A percentile compares a stretch with the other conserved stretches of the same genome.
Evolutionary conservation across 2,888 invertebrate genomes (phyloP).

Genomic region (Cancer borealis): DNA sequence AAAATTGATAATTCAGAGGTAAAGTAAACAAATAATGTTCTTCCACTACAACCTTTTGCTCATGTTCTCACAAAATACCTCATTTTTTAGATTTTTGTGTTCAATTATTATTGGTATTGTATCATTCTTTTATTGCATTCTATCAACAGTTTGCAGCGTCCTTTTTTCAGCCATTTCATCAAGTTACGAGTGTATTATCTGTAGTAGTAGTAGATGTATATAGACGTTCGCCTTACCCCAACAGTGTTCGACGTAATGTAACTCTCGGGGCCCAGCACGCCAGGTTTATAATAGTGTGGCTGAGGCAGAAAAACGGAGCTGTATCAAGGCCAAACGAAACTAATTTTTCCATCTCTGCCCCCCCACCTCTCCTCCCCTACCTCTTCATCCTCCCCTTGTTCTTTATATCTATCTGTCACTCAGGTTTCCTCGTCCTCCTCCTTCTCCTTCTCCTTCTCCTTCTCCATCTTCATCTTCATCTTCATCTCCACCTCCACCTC

Average conservation of each 20-base stretch:
- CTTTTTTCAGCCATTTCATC: background rate
- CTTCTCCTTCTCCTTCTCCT: background rate
- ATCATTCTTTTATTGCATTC: background rate
- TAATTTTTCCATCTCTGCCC: background rate
- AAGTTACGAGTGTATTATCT: no score
- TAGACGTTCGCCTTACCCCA: background rate
- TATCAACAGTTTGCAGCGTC: background rate
- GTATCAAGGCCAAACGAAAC: background rate
- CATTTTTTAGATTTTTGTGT: no score
- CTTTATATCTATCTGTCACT: background rate
- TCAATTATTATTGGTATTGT: background rate
- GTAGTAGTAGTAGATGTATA: background rate
- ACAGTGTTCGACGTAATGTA: background rate
- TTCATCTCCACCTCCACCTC: no score
- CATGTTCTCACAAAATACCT: background rate
- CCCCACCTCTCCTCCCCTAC: background rate
- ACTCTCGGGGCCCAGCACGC: background rate
- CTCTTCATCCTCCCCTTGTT: background rate
- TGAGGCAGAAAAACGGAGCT: no score
- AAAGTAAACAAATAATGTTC: background rate
- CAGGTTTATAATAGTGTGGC: no score
- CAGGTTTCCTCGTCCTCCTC: background rate
- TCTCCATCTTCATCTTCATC: no score
- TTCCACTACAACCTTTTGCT: background rate
- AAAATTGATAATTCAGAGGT: no score